Base-by-base conservation (phyloP, 2,888 invertebrate genomes). In the Carpatolechia fugitivella region DNA sequence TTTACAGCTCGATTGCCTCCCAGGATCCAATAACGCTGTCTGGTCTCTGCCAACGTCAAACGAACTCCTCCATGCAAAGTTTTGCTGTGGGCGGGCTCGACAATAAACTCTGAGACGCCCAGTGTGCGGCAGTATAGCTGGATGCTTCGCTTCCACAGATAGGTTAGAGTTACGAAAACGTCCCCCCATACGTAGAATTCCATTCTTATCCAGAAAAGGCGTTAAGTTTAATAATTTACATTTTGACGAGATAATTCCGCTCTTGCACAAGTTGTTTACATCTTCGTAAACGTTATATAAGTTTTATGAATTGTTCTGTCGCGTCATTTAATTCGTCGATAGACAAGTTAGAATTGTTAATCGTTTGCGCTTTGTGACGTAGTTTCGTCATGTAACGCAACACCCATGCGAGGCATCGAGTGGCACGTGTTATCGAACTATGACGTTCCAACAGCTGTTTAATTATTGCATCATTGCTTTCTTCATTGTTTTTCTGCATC, bases 11-110 rank as follows among this genome's bases (percentile, higher is more conserved):
- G 14, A 1, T 31, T 53, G 13, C 58, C 58, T 3, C 51, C 29
- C 10, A 58, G 11, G 6, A 58, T 53, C 58, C 58, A 58, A 30
- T 53, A 58, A 13, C 30, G 20, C n/a, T 38, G 50, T 2, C 50
- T 18, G 3, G n/a, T 18, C 1, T 20, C 1, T 1, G 50, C 50
- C 35, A 35, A 29, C 8, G 55, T 55, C n/a, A 55, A 11, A 14
- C 50, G 18, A 10, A 38, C 50, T 20, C 55, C 55, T 10, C 55
- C 55, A 20, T 38, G 54, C 10, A 47, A 14, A 3, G 47, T 47
- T 13, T n/a, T 5, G 13, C 18, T 24, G 48, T 55, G 55, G 8
- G 55, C 49, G 16, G 49, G 18, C 1, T 54, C 41, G 13, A 54
- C 49, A 2, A 54, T 18, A 18, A 54, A 20, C 35, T 54, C 35